These are phyloP conservation scores for Caradrina clavipalpis DNA, from an alignment of 2,888 invertebrate species.

Conservation along the genomic window DNA sequence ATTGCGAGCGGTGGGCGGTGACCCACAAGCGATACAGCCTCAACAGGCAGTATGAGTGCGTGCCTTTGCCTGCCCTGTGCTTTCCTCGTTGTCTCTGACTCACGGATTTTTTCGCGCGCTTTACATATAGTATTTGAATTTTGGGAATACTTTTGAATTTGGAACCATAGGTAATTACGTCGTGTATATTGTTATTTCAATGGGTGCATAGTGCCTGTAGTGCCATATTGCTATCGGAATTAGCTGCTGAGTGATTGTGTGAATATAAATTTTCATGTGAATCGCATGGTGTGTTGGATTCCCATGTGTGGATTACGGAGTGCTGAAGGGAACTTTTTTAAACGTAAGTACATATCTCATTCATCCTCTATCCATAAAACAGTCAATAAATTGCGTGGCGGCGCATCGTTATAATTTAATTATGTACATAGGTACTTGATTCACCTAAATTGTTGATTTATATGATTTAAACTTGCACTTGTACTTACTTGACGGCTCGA, in stretches of 20 bases:
- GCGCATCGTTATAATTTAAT: not conserved
- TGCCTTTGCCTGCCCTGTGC: conserved; percentile 72
- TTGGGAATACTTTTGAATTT: conserved; percentile 2
- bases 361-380: too few relatives aligned
- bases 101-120: conserved; percentile 56
- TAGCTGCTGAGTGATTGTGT: conserved; percentile 40
- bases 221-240: not conserved
- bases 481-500: too few relatives aligned
- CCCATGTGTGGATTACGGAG: conserved; percentile 74
- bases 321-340: conserved; percentile 64
- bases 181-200: not conserved
- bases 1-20: conserved; percentile 86
- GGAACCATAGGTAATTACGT: not conserved
- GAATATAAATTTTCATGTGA: conserved; percentile 41
- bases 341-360: conserved; percentile 80
- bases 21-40: conserved; percentile 78
- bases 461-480: too few relatives aligned
- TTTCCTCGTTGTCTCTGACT: conserved; percentile 62
- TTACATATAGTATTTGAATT: conserved; percentile 57
- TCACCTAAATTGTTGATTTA: too few relatives aligned
- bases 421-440: not conserved
- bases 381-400: too few relatives aligned
- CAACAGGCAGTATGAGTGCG: conserved; percentile 76
- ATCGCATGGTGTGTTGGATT: conserved; percentile 55
- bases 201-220: not conserved